Percentiles rank a stretch among this genome's conserved stretches.
Conservation (phyloP, 2,797 vertebrate genomes). For the Pipistrellus kuhlii region DNA sequence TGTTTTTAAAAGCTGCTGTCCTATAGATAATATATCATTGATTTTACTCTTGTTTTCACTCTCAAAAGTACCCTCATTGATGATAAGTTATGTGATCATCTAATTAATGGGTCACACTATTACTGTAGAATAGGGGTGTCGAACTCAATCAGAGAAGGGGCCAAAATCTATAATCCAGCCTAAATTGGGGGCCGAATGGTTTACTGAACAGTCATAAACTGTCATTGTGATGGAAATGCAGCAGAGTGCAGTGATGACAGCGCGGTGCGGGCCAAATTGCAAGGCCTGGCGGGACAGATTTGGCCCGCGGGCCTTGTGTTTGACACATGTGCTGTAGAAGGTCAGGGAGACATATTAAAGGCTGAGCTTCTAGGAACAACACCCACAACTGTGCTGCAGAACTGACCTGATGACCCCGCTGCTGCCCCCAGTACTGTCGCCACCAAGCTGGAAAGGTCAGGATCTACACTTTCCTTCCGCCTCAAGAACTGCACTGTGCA, state of each 20-base stretch:
- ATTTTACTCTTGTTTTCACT: background rate
- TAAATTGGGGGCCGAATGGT: too few relatives aligned
- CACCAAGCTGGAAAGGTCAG: background rate
- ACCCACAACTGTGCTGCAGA: background rate
- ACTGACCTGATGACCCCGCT: background rate
- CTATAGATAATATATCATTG: background rate
- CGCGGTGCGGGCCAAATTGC: too few relatives aligned
- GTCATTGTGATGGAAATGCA: too few relatives aligned
- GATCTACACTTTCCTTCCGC: background rate
- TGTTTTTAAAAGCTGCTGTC: background rate
- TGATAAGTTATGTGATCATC: background rate
- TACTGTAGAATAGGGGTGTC: too few relatives aligned
- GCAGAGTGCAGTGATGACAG: too few relatives aligned
- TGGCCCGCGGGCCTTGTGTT: too few relatives aligned
- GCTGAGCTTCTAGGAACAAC: background rate
- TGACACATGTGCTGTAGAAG: too few relatives aligned
- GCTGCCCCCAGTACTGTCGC: background rate
- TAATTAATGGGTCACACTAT: background rate
- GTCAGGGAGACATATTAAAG: background rate
- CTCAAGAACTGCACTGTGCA: rapidly evolving
- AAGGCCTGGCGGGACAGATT: too few relatives aligned
- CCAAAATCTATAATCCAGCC: too few relatives aligned
- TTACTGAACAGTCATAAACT: too few relatives aligned
- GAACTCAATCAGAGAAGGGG: too few relatives aligned
- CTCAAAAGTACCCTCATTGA: background rate